phyloP scores from a whole-genome alignment of 2,888 invertebrate species.

The Anaspis maculata region DNA sequence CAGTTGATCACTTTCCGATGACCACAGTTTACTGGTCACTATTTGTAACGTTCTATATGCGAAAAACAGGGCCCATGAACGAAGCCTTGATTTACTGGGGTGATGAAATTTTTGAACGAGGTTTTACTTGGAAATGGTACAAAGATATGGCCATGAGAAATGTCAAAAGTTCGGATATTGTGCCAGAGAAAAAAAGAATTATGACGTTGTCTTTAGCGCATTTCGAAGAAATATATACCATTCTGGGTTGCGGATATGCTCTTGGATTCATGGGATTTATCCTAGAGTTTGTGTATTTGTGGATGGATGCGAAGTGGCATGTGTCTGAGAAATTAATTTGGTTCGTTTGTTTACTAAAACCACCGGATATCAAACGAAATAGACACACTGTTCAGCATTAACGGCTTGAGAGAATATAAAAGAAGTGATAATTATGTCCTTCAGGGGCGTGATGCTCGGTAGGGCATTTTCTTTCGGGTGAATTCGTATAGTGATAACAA shows the following conservation, averaged over 20 bases:
- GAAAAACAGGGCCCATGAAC: slow-evolving; percentile 15
- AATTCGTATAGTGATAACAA: no score
- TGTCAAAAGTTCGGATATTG: slow-evolving; percentile 2
- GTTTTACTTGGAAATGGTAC: slow-evolving; percentile 20
- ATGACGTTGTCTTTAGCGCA: slow-evolving; percentile 13
- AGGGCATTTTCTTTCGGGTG: no score
- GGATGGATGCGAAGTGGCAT: not conserved
- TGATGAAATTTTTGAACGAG: slow-evolving; percentile 18
- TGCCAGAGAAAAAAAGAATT: not conserved
- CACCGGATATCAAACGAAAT: no score
- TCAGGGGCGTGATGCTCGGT: no score
- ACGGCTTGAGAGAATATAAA: no score
- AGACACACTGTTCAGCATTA: no score
- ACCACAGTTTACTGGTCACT: not conserved
- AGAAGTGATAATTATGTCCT: no score
- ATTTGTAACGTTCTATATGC: not conserved
- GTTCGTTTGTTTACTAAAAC: slow-evolving; percentile 1
- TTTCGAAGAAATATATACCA: slow-evolving; percentile 16
- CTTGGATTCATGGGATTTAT: slow-evolving; percentile 2
- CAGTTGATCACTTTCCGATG: not conserved
- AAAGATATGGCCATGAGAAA: slow-evolving; percentile 12
- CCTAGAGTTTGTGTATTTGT: not conserved
- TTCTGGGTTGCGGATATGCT: slow-evolving; percentile 13
- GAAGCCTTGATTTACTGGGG: slow-evolving; percentile 17
- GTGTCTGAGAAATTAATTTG: not conserved